Conservation (phyloP, 2,888 invertebrate genomes). For the Didymodactylos carnosus region DNA sequence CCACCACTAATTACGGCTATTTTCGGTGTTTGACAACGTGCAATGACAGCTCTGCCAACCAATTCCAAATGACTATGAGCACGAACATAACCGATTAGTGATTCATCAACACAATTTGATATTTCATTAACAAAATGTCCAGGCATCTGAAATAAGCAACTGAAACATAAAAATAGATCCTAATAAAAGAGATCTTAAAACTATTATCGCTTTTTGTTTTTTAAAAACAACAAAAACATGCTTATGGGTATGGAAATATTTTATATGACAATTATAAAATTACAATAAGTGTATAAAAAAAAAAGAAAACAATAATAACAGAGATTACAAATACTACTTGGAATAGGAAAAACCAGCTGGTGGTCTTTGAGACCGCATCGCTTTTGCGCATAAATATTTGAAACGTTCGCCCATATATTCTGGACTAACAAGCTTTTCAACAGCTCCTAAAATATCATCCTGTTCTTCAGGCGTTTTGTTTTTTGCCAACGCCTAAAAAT, state of each 20-base stretch:
- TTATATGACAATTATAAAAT: too few species aligned
- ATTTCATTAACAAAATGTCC: neutral
- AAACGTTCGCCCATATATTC: slow-evolving; percentile 13
- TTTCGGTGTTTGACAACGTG: neutral
- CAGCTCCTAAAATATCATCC: neutral
- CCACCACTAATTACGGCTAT: slow-evolving; percentile 51
- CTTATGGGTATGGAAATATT: too few species aligned
- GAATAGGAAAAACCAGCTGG: slow-evolving; percentile 4
- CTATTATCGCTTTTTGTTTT: neutral
- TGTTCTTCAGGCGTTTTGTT: slow-evolving; percentile 5
- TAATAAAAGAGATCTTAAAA: too few species aligned
- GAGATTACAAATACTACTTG: too few species aligned
- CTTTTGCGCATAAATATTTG: neutral
- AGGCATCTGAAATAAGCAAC: neutral
- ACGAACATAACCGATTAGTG: neutral
- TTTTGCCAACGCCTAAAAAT: neutral
- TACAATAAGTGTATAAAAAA: too few species aligned
- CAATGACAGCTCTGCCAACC: neutral
- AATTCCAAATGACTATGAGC: neutral
- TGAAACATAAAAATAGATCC: neutral
- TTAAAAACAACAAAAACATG: too few species aligned
- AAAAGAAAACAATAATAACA: too few species aligned
- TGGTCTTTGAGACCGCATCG: neutral
- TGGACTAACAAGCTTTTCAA: slow-evolving; percentile 3
- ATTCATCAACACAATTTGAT: neutral